phyloP scores from a whole-genome alignment of 2,888 invertebrate genomes.

The Helicoverpa assulta region DNA sequence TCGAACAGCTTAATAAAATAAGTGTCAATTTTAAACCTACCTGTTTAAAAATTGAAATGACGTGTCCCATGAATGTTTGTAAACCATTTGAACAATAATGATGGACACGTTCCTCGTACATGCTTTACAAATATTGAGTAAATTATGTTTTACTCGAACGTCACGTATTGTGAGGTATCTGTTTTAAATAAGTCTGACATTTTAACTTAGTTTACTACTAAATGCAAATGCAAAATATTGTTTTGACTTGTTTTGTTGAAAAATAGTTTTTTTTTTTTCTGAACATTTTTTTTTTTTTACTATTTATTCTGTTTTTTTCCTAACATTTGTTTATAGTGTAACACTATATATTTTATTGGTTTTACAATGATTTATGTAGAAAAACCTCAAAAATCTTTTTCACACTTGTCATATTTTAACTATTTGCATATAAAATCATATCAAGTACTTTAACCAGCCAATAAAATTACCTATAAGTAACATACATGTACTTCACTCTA shows the following conservation, averaged over 20 bases:
- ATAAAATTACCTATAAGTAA: conserved; percentile 36
- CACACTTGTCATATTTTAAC: neutral
- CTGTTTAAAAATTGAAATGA: neutral
- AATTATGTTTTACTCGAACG: conserved; percentile 34
- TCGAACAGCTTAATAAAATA: no score
- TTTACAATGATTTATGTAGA: no score
- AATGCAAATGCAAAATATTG: conserved; percentile 8
- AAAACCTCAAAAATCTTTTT: neutral
- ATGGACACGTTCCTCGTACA: conserved; percentile 33
- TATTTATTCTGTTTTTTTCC: no score
- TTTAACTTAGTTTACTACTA: conserved; percentile 20
- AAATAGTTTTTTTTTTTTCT: no score
- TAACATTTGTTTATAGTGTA: no score
- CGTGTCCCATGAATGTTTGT: conserved; percentile 11
- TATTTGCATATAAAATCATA: conserved; percentile 9
- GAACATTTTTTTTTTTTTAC: no score
- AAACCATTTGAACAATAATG: conserved; percentile 28
- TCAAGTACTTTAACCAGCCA: conserved; percentile 28
- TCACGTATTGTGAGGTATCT: conserved; percentile 44
- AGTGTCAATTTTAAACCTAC: neutral
- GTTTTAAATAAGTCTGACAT: conserved; percentile 22
- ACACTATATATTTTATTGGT: no score
- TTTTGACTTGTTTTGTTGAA: no score
- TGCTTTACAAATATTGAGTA: conserved; percentile 41
- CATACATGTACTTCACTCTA: conserved; percentile 39